A percentile compares a stretch with the other conserved stretches of the same genome.
Evolutionary conservation across 2,113 vertebrate genomes (phyloP).

Genomic region (Rissa tridactyla): DNA sequence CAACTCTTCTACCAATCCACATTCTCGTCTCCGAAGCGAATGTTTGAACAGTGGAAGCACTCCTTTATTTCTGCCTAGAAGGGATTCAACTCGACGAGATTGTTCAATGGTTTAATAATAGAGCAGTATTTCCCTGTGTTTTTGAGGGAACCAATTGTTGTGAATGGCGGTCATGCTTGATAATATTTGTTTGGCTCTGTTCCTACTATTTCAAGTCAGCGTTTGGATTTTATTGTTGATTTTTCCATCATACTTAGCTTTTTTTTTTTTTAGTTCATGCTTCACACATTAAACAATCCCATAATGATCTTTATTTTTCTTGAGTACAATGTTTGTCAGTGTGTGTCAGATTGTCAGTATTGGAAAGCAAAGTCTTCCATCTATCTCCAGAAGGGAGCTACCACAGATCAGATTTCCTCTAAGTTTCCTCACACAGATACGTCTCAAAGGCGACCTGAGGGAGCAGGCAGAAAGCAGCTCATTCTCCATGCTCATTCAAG

Average conservation of each 20-base stretch:
- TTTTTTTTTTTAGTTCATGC: not conserved
- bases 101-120: not conserved
- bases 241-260: not conserved
- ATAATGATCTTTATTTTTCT: not conserved
- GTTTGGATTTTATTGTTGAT: conserved; percentile 8
- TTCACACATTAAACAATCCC: not conserved
- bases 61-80: not conserved
- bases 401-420: not conserved
- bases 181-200: not conserved
- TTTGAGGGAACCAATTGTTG: conserved; percentile 13
- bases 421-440: not conserved
- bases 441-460: not conserved
- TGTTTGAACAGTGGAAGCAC: not conserved
- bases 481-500: not conserved
- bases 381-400: not conserved
- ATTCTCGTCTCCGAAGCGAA: not conserved
- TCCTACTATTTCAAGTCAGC: not conserved
- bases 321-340: not conserved
- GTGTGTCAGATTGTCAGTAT: not conserved
- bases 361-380: not conserved
- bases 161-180: not conserved
- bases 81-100: not conserved
- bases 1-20: not conserved
- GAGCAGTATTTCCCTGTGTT: not conserved
- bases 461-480: not conserved